Evolutionary conservation across 2,113 vertebrate species (phyloP), one percentile per base, ranked within the genome.

Genomic region (Ciconia maguari): DNA sequence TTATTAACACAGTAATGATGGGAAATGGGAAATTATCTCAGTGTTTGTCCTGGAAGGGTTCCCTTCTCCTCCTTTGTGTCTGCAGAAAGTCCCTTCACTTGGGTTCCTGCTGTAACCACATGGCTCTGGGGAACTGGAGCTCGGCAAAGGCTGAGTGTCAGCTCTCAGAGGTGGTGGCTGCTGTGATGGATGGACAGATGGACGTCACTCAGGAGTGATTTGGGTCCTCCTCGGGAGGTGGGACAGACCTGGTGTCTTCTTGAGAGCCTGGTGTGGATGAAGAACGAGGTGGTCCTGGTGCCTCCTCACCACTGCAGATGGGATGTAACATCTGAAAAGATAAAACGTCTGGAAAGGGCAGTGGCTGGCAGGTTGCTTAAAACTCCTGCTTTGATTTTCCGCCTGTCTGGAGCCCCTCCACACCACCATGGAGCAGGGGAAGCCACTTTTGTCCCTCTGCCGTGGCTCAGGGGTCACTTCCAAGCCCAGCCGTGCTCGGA

Each of bases 361-460:
- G 51, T 46, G 27, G 4, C 46, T 80, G 54, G 20, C 29, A 52
- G 17, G 41, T 61, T 51, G 22, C 17, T 68, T 77, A 49, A 27
- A 72, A 46, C 15, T 25, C 38, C 29, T 48, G 12, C 8, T 68
- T 54, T 77, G 34, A 5, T 71, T 54, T 90, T 57, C 29, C 2
- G 0, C 44, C 64, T 64, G 8, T 34, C 57, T 83, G 72, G 46
- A 61, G 19, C 29, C 20, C 65, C 32, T 38, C 38, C 24, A 51
- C 2, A 19, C 21, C 21, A 60, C 25, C 32, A n/a, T 0, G 3
- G 52, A 41, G 17, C 34, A 60, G 27, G 8, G 11, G 32, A 41
- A 72, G 20, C 51, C 15, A 8, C 44, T 89, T 79, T 32, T 7
- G 2, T 4, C 22, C 14, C 4, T 30, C 24, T 71, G 48, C 14